Percentiles rank a stretch among this genome's conserved stretches.
These are phyloP conservation scores for Meloidogyne chitwoodi DNA, from an alignment of 1,140 invertebrate genomes.

Conservation along the genomic window DNA sequence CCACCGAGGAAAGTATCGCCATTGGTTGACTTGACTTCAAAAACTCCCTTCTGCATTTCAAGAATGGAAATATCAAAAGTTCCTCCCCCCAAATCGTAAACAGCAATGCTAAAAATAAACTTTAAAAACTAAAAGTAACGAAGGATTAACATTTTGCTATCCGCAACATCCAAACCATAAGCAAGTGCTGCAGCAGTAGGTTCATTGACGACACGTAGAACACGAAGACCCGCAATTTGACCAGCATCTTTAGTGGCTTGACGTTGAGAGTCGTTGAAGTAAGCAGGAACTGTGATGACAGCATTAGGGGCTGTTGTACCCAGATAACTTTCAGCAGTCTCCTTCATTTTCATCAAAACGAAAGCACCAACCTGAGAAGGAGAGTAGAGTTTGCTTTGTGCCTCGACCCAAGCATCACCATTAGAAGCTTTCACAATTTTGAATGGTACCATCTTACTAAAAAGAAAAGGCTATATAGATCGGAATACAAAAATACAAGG, in stretches of 20 bases:
- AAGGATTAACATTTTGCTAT: neutral
- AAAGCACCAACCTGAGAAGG: slow-evolving; percentile 63
- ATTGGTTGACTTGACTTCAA: slow-evolving; percentile 87
- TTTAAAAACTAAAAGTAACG: slow-evolving; percentile 47
- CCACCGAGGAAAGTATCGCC: slow-evolving; percentile 87
- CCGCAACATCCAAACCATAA: neutral
- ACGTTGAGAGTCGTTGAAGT: neutral
- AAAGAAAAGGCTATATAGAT: too few species aligned
- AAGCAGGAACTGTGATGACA: neutral
- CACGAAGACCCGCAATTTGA: neutral
- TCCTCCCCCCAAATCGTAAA: slow-evolving; percentile 89
- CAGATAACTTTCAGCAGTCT: slow-evolving; percentile 73
- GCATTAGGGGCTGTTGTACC: neutral
- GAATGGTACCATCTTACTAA: slow-evolving; percentile 71
- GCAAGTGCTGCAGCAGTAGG: neutral
- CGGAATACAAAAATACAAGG: neutral
- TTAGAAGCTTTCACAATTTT: slow-evolving; percentile 89
- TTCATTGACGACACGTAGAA: neutral
- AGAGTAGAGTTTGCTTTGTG: neutral
- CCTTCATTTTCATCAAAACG: slow-evolving; percentile 89
- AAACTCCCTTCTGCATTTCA: slow-evolving; percentile 86
- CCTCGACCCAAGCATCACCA: slow-evolving; percentile 71
- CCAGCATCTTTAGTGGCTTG: neutral
- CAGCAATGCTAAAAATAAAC: slow-evolving; percentile 29
- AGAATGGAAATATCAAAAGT: slow-evolving; percentile 93